Base-by-base conservation (phyloP, 2,797 vertebrate species). In the Rousettus madagascariensis region DNA sequence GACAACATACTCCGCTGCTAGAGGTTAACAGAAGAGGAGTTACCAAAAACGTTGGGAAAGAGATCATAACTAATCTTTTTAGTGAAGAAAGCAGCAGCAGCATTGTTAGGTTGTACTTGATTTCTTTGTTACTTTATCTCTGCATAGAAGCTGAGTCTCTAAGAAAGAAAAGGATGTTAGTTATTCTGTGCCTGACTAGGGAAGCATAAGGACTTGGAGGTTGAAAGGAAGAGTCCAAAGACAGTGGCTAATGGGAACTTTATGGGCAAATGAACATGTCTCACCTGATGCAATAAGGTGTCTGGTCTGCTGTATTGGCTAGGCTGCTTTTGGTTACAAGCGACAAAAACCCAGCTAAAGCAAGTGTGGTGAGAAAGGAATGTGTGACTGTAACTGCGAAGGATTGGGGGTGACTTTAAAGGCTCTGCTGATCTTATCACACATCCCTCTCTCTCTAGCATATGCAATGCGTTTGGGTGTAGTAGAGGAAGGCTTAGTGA, bases 301-400 rank as follows among this genome's bases (percentile, higher is more conserved):
- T 69, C 57, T 12, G 0, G 36, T 15, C 22, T 41, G 20, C 65
- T 74, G 16, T 59, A 4, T 33, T 28, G 0, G 19, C 63, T n/a
- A 61, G 46, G 59, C 55, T 10, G 43, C 83, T 20, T 86, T 95
- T 91, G 33, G 51, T 90, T 95, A 46, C 20, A 38, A 82, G 63
- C 61, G 82, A 79, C 90, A 90, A 51, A 83, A 90, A 65, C 17
- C 46, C 68, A 84, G 30, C 55, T 68, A 46, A 97, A 69, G 30
- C 63, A 65, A 74, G 59, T 1, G 0, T 16, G 57, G 5, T 68
- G 38, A 11, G 66, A 86, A 75, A 74, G 43, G 19, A 68, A 55
- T 53, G 16, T 17, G 22, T 33, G 3, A 30, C 57, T 69, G 5
- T 95, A 16, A 63, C 17, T 30, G 41, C n/a, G 11, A 93, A n/a